Evolutionary conservation across 2,888 invertebrate genomes (phyloP).

Genomic region (Anodontia alba): DNA sequence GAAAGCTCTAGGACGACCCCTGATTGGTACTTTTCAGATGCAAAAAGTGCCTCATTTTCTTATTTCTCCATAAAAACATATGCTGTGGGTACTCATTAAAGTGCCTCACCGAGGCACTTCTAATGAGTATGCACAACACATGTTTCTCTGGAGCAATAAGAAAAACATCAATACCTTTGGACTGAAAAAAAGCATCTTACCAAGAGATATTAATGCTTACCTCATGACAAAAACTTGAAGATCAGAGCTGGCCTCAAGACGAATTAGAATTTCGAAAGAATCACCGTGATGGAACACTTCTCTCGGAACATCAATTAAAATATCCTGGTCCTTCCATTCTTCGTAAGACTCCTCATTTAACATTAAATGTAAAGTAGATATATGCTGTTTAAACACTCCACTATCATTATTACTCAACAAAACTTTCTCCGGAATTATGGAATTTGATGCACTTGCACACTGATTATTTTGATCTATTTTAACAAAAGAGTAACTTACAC

Average conservation of each 20-base stretch:
- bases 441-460: constrained; percentile 80
- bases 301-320: constrained; percentile 94
- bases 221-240: constrained; percentile 92
- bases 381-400: constrained; percentile 59
- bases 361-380: constrained; percentile 67
- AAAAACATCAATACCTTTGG: too few relatives aligned
- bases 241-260: constrained; percentile 87
- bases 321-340: constrained; percentile 93
- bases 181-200: too few relatives aligned
- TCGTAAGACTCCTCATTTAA: constrained; percentile 87
- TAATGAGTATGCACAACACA: too few relatives aligned
- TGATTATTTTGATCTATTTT: constrained; percentile 77
- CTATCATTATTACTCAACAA: constrained; percentile 53
- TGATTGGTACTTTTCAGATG: too few relatives aligned
- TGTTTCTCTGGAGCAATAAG: too few relatives aligned
- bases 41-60: too few relatives aligned
- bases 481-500: constrained; percentile 94
- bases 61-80: too few relatives aligned
- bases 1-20: too few relatives aligned
- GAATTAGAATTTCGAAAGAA: constrained; percentile 95
- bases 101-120: too few relatives aligned
- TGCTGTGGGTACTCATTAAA: too few relatives aligned
- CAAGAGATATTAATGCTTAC: constrained; percentile 88
- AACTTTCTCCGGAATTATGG: constrained; percentile 71
- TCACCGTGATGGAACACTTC: constrained; percentile 95